These are phyloP conservation scores for Drosophila kurseongensis DNA, from an alignment of 1,140 invertebrate species.

Conservation along the genomic window DNA sequence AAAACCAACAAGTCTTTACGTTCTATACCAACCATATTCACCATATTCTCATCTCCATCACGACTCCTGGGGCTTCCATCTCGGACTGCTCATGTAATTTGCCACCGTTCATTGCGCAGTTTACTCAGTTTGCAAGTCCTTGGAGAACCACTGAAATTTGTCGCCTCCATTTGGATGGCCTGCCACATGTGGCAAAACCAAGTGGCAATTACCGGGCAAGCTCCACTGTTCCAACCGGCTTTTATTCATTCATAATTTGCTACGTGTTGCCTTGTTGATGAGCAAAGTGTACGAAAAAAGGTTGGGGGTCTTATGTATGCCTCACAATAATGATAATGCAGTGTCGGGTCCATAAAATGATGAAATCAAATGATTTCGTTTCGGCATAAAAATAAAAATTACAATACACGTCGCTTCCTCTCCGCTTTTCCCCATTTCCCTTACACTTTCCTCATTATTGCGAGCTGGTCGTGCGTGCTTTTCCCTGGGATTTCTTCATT, in stretches of 20 bases:
- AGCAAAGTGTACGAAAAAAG: background rate
- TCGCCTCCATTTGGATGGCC: conserved; percentile 14
- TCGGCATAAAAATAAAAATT: conserved; percentile 58
- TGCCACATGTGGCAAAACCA: conserved; percentile 40
- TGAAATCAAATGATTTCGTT: conserved; percentile 65
- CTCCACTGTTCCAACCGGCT: conserved; percentile 30
- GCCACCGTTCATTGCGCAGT: conserved; percentile 7
- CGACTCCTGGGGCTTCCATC: conserved; percentile 6
- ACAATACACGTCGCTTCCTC: conserved; percentile 63
- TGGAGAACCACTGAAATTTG: conserved; percentile 20
- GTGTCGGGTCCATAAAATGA: conserved; percentile 59
- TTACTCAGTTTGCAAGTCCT: conserved; percentile 24
- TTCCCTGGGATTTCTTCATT: conserved; percentile 52
- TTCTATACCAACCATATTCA: background rate
- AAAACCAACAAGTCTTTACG: background rate
- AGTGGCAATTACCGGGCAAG: conserved; percentile 64
- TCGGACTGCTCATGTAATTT: conserved; percentile 7
- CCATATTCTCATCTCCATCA: too few relatives aligned
- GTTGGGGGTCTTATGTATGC: background rate
- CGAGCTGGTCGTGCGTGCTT: conserved; percentile 46
- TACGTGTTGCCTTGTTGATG: conserved; percentile 62
- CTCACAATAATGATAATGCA: conserved; percentile 46
- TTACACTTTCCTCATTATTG: conserved; percentile 41
- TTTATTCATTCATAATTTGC: conserved; percentile 75
- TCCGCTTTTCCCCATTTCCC: conserved; percentile 2